A percentile compares a stretch with the other conserved stretches of the same genome.
These are phyloP conservation scores for Apostichopus parvimensis DNA, from an alignment of 35 echinoderm and acorn worm species.

Conservation along the genomic window DNA sequence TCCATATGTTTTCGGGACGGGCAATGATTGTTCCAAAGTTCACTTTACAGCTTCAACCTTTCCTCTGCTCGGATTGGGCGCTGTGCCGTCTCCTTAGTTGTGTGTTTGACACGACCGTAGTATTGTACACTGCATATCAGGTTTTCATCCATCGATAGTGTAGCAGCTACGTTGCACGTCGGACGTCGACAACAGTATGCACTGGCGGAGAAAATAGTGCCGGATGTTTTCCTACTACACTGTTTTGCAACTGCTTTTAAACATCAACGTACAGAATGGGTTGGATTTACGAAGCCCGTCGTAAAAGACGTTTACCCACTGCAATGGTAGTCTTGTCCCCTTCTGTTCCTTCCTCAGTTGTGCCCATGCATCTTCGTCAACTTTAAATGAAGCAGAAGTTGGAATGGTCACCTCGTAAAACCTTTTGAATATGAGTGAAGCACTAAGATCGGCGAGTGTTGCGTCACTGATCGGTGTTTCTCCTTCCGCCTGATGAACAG, in stretches of 20 bases:
- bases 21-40: not conserved
- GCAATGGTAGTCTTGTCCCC: not conserved
- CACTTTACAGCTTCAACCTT: not conserved
- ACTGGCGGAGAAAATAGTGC: not conserved
- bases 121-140: not conserved
- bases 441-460: not conserved
- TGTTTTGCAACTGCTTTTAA: not conserved
- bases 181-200: slow-evolving; percentile 11
- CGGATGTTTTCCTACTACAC: not conserved
- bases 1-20: not conserved
- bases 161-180: not conserved
- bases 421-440: not conserved
- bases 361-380: not conserved
- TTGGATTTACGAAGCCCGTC: not conserved
- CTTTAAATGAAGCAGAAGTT: not conserved
- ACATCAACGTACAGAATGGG: slow-evolving; percentile 18
- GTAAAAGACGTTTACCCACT: slow-evolving; percentile 20
- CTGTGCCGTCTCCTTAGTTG: not conserved
- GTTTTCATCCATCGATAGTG: not conserved
- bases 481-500: too few relatives aligned
- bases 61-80: not conserved
- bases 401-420: not conserved
- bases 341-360: not conserved
- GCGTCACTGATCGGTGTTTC: too few relatives aligned
- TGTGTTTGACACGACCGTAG: not conserved